Evolutionary conservation across 1,140 invertebrate species (phyloP), one percentile per base, ranked within the genome.

Genomic region (Zaprionus africanus): DNA sequence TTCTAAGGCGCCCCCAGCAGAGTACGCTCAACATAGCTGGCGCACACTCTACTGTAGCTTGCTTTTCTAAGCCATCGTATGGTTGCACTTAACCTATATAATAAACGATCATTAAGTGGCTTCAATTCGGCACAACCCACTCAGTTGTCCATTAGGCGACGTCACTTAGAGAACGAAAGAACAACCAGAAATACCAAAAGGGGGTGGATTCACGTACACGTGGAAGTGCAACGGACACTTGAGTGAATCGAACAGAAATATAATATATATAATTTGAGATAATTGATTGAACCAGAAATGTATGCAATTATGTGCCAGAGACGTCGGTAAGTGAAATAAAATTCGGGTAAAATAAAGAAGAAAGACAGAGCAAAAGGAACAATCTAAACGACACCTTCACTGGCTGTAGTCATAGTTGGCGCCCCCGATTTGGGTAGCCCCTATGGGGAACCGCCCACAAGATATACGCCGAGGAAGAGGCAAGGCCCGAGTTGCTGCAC

Each of bases 281-380:
- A 87, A 86, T 86, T 87, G 76, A 86, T 82, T 77, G 19, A 22
- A 82, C 49, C 67, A 70, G 68, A 74, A 87, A 71, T 87, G 68
- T 77, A 46, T 60, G 64, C 70, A 85, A 85, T 76, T 85, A 85
- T 81, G 62, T 58, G 67, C 34, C 67, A 60, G n/a, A 64, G 17
- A 63, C 54, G 70, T 64, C 54, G 31, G 62, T 56, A 62, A 67
- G 75, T 69, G 75, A 81, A 85, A 79, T 56, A 76, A 85, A 76
- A 78, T 78, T 53, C 51, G 51, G 34, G 60, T 41, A 62, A 24
- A 56, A 56, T 19, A 38, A 36, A 38, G n/a, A 67, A 57, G 41
- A 26, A n/a, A 26, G 51, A 61, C 28, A 43, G n/a, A n/a, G 15
- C 17, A 46, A 46, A 46, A 15, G 5, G 41, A 46, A 17, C 41